A percentile compares a stretch with the other conserved stretches of the same genome.
These are phyloP conservation scores for Scrobipalpa costella DNA, from an alignment of 2,888 invertebrate species.

Conservation along the genomic window DNA sequence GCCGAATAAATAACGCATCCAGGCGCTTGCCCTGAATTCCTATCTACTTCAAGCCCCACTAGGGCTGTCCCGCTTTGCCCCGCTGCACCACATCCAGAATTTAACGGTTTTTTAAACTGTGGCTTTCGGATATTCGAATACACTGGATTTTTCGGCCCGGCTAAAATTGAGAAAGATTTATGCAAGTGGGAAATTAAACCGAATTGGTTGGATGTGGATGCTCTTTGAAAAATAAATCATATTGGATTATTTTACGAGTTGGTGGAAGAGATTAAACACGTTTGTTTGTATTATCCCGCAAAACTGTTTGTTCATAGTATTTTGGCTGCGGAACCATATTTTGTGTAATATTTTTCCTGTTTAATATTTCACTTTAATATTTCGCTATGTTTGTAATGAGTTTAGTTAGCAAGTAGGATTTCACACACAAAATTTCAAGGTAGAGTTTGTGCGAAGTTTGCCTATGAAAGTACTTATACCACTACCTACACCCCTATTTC, in stretches of 20 bases:
- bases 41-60: slow-evolving; percentile 39
- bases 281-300: not conserved
- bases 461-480: no score
- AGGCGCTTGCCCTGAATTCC: slow-evolving; percentile 50
- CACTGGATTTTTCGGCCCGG: slow-evolving; percentile 3
- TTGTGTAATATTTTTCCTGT: not conserved
- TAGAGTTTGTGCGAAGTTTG: no score
- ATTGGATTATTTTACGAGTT: slow-evolving; percentile 6
- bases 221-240: not conserved
- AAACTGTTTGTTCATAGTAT: not conserved
- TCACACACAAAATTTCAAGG: no score
- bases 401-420: no score
- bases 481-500: no score
- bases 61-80: slow-evolving; percentile 6
- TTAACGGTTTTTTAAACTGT: slow-evolving; percentile 6
- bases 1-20: slow-evolving; percentile 32
- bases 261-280: slow-evolving; percentile 8
- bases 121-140: not conserved
- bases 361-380: not conserved
- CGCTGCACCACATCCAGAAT: slow-evolving; percentile 3
- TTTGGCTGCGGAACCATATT: not conserved
- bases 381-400: no score
- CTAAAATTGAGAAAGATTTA: slow-evolving; percentile 3
- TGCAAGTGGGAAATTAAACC: slow-evolving; percentile 5
- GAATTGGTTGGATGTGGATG: slow-evolving; percentile 1